phyloP scores from a whole-genome alignment of 2,797 vertebrate species.

The Coendou prehensilis region DNA sequence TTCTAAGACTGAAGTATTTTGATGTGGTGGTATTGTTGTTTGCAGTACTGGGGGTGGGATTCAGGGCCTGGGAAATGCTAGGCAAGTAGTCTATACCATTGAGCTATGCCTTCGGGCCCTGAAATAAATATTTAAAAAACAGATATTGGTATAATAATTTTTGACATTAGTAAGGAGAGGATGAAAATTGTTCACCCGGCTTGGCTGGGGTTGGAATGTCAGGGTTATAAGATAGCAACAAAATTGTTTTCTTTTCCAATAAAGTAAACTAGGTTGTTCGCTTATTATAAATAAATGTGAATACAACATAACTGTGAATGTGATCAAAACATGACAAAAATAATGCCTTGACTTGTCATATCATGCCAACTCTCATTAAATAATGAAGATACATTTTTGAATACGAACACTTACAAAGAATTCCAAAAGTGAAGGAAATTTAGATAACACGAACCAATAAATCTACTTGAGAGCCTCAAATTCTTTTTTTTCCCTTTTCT shows the following conservation, averaged over 20 bases:
- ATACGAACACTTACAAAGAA: neutral
- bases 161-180: neutral
- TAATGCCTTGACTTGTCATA: constrained; percentile 13
- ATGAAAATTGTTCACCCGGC: neutral
- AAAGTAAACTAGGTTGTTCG: neutral
- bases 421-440: neutral
- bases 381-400: neutral
- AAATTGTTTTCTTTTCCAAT: neutral
- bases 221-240: constrained; percentile 17
- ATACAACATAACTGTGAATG: neutral
- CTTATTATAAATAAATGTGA: constrained; percentile 21
- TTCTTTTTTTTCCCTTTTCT: neutral
- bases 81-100: neutral
- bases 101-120: neutral
- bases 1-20: neutral
- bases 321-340: constrained; percentile 11
- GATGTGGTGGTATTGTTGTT: neutral
- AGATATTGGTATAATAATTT: neutral
- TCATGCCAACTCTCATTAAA: neutral
- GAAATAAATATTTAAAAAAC: constrained; percentile 43
- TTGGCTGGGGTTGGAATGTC: neutral
- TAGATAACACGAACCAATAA: neutral
- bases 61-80: neutral
- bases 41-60: neutral
- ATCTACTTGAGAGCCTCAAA: neutral